Evolutionary conservation across 2,888 invertebrate genomes (phyloP).

Genomic region (Pterostichus niger): DNA sequence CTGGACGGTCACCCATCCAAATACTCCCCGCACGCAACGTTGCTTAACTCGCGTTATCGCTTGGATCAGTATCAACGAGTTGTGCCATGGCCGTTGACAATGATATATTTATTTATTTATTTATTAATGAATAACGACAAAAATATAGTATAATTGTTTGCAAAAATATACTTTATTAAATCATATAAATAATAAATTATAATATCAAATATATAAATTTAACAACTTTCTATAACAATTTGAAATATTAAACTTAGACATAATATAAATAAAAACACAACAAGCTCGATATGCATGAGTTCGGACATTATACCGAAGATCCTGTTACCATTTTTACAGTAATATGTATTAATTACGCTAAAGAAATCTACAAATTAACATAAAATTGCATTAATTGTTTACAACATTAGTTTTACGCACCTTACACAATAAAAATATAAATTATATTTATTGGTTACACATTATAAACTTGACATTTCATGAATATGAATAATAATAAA

Average conservation of each 20-base stretch:
- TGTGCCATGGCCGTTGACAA: too few species aligned
- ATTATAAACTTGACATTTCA: constrained; percentile 7
- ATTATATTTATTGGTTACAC: neutral
- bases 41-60: too few species aligned
- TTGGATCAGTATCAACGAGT: too few species aligned
- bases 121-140: too few species aligned
- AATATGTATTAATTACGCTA: neutral
- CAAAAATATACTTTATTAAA: too few species aligned
- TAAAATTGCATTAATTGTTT: constrained; percentile 4
- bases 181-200: too few species aligned
- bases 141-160: too few species aligned
- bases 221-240: constrained; percentile 5
- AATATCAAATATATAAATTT: neutral
- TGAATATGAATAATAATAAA: constrained; percentile 3
- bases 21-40: too few species aligned
- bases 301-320: neutral
- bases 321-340: neutral
- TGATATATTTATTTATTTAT: too few species aligned
- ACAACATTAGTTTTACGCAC: neutral
- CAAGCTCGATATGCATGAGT: neutral
- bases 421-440: constrained; percentile 7
- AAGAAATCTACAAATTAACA: neutral
- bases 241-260: neutral
- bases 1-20: too few species aligned
- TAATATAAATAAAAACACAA: neutral